Conservation (phyloP, 2,888 invertebrate species). For the Tinea semifulvella region DNA sequence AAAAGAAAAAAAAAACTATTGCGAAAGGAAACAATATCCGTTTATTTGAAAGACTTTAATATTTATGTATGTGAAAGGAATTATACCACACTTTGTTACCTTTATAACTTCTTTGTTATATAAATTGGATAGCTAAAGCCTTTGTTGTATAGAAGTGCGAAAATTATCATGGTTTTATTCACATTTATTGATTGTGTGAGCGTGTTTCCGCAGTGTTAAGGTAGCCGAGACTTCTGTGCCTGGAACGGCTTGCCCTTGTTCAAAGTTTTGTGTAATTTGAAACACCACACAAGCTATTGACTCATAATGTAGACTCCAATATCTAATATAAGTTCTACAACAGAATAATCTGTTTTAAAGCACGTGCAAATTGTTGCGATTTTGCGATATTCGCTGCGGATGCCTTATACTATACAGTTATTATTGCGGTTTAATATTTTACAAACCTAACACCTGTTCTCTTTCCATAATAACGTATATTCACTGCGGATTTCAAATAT, state of each 20-base stretch:
- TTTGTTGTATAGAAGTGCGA: conserved; percentile 18
- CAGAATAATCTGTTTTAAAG: conserved; percentile 46
- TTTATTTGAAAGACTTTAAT: too few species aligned
- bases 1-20: too few species aligned
- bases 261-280: conserved; percentile 44
- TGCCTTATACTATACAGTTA: too few species aligned
- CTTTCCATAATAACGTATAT: too few species aligned
- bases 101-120: conserved; percentile 3
- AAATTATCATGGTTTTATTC: conserved; percentile 30
- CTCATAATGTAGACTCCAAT: conserved; percentile 46
- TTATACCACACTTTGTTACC: too few species aligned
- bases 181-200: conserved; percentile 54
- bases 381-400: conserved; percentile 49
- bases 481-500: too few species aligned
- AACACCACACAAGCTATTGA: conserved; percentile 48
- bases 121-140: neutral
- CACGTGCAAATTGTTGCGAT: conserved; percentile 48
- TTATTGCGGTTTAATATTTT: too few species aligned
- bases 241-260: conserved; percentile 37
- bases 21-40: too few species aligned
- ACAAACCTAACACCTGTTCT: too few species aligned
- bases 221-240: conserved; percentile 32
- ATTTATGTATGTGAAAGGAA: neutral
- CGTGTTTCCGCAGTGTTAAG: conserved; percentile 41
- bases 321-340: conserved; percentile 36